Evolutionary conservation across 2,113 vertebrate genomes (phyloP), one percentile per base, ranked within the genome.

Genomic region (Dermatemys mawii): DNA sequence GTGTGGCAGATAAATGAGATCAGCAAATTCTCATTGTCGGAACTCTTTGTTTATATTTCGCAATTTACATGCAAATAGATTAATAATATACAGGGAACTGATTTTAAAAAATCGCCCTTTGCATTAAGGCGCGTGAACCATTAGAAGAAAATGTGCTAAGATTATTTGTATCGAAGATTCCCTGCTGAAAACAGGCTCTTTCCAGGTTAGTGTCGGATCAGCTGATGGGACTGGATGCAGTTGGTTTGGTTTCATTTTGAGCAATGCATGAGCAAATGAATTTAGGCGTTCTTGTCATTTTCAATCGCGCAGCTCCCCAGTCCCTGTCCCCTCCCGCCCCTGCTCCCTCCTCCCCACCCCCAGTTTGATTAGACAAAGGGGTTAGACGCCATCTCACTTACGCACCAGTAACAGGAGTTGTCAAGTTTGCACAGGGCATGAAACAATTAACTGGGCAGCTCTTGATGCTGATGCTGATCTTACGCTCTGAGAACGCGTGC

Each of bases 31-130:
- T 79, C 79, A 4, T 32, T 3, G 32, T 75, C 5, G 0, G 78
- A 21, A 9, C n/a, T 11, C 13, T 32, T 53, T 2, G 0, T 14
- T 2, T 1, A 6, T 49, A 4, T 38, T 78, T 22, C 17, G 35
- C 78, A 86, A 79, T 38, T 38, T 81, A 51, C 6, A 16, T 2
- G 26, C 81, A 46, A 32, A 29, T 1, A 24, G 54, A 19, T 3
- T 4, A 57, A 27, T 48, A 26, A 54, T 22, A 26, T 8, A 1
- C 22, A 19, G 50, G 44, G 57, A 51, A 32, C 13, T 16, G 13
- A 32, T 60, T 60, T 2, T 6, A 3, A 60, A 60, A 13, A 60
- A 1, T 6, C 57, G 6, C 57, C 13, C 14, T 60, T 60, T 10
- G 11, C 11, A 48, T 8, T 22, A 57, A 41, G 22, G 32, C 19